Percentiles rank a stretch among this genome's conserved stretches.
Conservation (phyloP, 2,797 vertebrate genomes). For the Peromyscus attwateri region DNA sequence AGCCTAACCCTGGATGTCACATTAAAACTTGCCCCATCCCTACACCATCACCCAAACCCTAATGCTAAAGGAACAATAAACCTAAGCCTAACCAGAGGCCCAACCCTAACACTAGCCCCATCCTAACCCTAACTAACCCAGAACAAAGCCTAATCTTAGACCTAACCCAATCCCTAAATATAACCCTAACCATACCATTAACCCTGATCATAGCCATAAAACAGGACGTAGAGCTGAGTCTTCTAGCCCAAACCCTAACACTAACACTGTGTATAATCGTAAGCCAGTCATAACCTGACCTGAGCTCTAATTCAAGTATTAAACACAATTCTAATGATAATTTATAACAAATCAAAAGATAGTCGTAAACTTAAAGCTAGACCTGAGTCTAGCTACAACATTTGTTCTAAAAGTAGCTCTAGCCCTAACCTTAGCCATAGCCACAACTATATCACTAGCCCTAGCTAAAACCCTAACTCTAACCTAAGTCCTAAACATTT, state of each 20-base stretch:
- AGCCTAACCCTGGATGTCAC: background rate
- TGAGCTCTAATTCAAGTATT: background rate
- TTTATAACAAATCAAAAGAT: background rate
- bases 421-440: background rate
- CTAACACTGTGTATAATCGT: background rate
- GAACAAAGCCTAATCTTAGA: background rate
- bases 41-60: background rate
- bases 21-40: background rate
- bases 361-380: background rate
- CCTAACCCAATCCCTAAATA: background rate
- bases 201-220: background rate
- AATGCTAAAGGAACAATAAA: background rate
- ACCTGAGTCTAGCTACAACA: background rate
- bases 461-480: background rate
- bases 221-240: background rate
- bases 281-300: background rate
- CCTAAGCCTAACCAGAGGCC: background rate
- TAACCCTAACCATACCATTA: background rate
- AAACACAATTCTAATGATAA: background rate
- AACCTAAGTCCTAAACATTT: background rate
- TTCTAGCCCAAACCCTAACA: background rate
- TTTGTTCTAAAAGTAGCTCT: background rate
- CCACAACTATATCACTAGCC: background rate
- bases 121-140: background rate
- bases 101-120: too few relatives aligned